Base-by-base conservation (phyloP, 2,888 invertebrate genomes). In the Cryptocheilus praepositus region DNA sequence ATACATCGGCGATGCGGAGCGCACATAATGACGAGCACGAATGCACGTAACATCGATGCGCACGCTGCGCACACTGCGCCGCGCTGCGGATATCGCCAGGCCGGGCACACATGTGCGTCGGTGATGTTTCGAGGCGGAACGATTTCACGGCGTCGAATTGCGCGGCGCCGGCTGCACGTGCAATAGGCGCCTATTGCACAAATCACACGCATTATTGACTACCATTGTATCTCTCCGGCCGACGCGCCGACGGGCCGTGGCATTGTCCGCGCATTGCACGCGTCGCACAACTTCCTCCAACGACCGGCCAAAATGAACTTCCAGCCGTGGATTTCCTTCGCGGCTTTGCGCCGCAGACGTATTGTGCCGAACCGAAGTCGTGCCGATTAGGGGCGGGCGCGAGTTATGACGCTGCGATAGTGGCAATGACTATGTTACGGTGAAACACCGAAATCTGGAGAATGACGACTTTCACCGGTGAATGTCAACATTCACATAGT, bases 181-280 rank as follows among this genome's bases (percentile, higher is more conserved):
- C 83, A 83, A 83, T 85, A 83, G 81, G 76, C 79, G 82, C 83
- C 85, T 83, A 88, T 88, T 88, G 86, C 88, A 88, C 86, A 87
- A 85, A 85, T 87, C 85, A 85, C 82, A 85, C 82, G 86, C 85
- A 83, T 87, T 88, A 88, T 88, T 86, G 87, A 87, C 86, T 86
- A 79, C 84, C 81, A 86, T 83, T 86, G 85, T 86, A 85, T 83
- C 82, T 81, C 78, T 76, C 77, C 66, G 66, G 72, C 75, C 80
- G 79, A 81, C 80, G 76, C 76, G 80, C 77, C 79, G 79, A 80
- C 82, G 79, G 81, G 79, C 70, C 73, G 53, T 36, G 21, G 74
- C 78, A 80, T 85, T 85, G 85, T 85, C 83, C 80, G 74, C 78
- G 76, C 21, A 54, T 78, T 76, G 79, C 77, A 75, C 73, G 68